phyloP scores from a whole-genome alignment of 2,797 vertebrate genomes.

The Phataginus tetradactyla region DNA sequence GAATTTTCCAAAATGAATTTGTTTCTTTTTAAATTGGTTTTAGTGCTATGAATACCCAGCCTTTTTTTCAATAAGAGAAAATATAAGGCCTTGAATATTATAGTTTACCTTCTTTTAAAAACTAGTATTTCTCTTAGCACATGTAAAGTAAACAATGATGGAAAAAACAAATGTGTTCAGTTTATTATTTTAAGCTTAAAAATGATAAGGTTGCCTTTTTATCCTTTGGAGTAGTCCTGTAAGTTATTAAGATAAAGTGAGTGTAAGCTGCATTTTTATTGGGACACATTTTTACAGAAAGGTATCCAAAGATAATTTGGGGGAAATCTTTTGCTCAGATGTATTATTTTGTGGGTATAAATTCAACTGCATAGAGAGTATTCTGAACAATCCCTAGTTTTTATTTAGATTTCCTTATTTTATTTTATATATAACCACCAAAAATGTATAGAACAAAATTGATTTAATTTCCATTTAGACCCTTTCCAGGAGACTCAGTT shows the following conservation, averaged over 20 bases:
- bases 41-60: background rate
- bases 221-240: background rate
- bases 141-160: conserved; percentile 31
- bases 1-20: conserved; percentile 37
- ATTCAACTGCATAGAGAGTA: background rate
- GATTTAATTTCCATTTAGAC: background rate
- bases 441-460: background rate
- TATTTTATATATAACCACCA: background rate
- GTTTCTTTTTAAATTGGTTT: background rate
- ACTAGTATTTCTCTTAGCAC: conserved; percentile 39
- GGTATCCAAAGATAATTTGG: background rate
- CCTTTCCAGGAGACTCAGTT: background rate
- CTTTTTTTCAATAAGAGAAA: background rate
- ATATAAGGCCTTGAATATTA: conserved; percentile 3
- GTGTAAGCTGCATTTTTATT: background rate
- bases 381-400: conserved; percentile 37
- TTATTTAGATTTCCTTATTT: conserved; percentile 19
- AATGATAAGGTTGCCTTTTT: conserved; percentile 1
- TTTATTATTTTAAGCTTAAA: conserved; percentile 42
- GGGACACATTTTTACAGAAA: background rate
- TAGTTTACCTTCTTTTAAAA: conserved; percentile 48
- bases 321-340: background rate
- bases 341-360: background rate
- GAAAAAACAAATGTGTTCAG: conserved; percentile 19
- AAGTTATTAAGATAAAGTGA: conserved; percentile 13